Evolutionary conservation across 2,113 vertebrate genomes (phyloP).

Genomic region (Hypomesus transpacificus): DNA sequence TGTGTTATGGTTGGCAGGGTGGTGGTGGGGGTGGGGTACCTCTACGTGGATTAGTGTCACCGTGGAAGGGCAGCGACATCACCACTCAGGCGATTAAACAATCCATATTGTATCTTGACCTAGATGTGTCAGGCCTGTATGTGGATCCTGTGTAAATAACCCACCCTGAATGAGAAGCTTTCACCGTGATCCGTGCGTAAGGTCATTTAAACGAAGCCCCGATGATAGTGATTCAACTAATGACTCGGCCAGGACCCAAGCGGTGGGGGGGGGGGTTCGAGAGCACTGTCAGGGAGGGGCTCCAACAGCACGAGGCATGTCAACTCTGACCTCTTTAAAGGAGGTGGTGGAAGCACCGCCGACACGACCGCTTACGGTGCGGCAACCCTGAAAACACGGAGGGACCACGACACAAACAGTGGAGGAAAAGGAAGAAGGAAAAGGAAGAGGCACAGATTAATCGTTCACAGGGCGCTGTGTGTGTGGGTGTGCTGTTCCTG

Average conservation of each 20-base stretch:
- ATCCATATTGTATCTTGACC: slow-evolving; percentile 27
- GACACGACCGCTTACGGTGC: too few relatives aligned
- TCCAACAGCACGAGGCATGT: too few relatives aligned
- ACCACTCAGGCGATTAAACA: slow-evolving; percentile 27
- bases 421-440: too few relatives aligned
- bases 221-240: neutral
- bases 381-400: too few relatives aligned
- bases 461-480: too few relatives aligned
- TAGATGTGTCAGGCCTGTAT: slow-evolving; percentile 37
- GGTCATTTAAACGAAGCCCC: neutral
- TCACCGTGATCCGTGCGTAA: neutral
- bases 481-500: too few relatives aligned
- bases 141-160: neutral
- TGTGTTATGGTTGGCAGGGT: neutral
- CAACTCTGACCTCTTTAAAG: too few relatives aligned
- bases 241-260: neutral
- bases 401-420: too few relatives aligned
- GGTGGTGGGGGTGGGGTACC: neutral
- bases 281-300: too few relatives aligned
- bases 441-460: too few relatives aligned
- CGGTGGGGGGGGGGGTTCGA: too few relatives aligned
- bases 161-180: neutral
- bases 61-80: neutral
- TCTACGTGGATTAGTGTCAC: slow-evolving; percentile 11
- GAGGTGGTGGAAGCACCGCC: too few relatives aligned